These are phyloP conservation scores for Chloroceryle inda DNA, from an alignment of 2,797 vertebrate species.

Conservation along the genomic window DNA sequence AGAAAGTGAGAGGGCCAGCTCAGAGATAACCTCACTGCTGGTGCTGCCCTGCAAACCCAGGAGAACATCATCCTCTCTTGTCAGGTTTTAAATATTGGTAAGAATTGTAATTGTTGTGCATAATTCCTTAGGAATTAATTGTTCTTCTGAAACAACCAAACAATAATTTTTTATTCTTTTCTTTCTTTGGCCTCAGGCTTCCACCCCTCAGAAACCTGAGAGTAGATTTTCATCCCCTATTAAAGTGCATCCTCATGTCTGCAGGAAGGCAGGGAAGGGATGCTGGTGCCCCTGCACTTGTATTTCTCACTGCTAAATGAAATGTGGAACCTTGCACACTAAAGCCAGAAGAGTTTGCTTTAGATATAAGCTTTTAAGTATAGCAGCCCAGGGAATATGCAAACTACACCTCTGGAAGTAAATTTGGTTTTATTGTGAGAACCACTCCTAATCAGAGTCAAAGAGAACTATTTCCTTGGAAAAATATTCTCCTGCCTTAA, in stretches of 20 bases:
- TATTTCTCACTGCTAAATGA: background rate
- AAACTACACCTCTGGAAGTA: background rate
- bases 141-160: background rate
- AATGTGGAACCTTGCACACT: background rate
- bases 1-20: background rate
- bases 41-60: background rate
- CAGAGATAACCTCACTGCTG: background rate
- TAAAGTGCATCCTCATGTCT: background rate
- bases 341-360: background rate
- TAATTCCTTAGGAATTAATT: background rate
- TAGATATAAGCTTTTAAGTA: background rate
- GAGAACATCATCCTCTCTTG: background rate
- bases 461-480: conserved; percentile 41
- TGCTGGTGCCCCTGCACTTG: background rate
- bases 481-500: conserved; percentile 52
- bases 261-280: background rate
- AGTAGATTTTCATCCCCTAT: background rate
- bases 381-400: background rate
- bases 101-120: background rate
- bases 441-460: background rate
- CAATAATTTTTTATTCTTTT: background rate
- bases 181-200: background rate
- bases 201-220: background rate
- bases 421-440: background rate
- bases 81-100: background rate